phyloP scores from a whole-genome alignment of 2,888 invertebrate species.

The Microdon myrmicae region DNA sequence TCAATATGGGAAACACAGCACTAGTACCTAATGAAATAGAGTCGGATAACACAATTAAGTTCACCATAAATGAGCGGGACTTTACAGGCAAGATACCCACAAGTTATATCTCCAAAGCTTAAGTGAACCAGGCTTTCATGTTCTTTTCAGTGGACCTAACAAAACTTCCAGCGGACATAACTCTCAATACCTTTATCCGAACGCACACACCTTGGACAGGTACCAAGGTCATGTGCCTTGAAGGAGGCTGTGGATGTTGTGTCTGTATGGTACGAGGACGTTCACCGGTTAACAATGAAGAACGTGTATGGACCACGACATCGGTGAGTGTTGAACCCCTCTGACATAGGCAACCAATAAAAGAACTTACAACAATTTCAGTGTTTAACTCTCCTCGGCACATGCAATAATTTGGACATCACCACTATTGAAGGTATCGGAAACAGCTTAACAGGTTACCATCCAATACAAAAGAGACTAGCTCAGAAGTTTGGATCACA shows the following conservation, averaged over 20 bases:
- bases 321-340: slow-evolving; percentile 69
- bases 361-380: slow-evolving; percentile 55
- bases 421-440: slow-evolving; percentile 82
- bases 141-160: slow-evolving; percentile 57
- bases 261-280: slow-evolving; percentile 66
- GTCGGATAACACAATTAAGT: no score
- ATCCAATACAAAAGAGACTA: slow-evolving; percentile 74
- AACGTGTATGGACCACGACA: slow-evolving; percentile 71
- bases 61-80: slow-evolving; percentile 27
- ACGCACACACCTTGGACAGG: slow-evolving; percentile 71
- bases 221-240: slow-evolving; percentile 75
- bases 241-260: slow-evolving; percentile 77
- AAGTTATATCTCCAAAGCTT: not conserved
- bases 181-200: slow-evolving; percentile 72
- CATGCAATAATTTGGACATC: slow-evolving; percentile 75
- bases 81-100: slow-evolving; percentile 23
- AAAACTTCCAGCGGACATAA: slow-evolving; percentile 66
- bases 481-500: slow-evolving; percentile 77
- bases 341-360: not conserved
- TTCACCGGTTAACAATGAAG: slow-evolving; percentile 53
- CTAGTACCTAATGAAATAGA: no score
- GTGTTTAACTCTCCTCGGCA: slow-evolving; percentile 74
- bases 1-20: no score
- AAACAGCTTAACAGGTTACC: slow-evolving; percentile 73
- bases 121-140: no score